Evolutionary conservation across 1,140 invertebrate genomes (phyloP).

Genomic region (Drosophila arizonae): DNA sequence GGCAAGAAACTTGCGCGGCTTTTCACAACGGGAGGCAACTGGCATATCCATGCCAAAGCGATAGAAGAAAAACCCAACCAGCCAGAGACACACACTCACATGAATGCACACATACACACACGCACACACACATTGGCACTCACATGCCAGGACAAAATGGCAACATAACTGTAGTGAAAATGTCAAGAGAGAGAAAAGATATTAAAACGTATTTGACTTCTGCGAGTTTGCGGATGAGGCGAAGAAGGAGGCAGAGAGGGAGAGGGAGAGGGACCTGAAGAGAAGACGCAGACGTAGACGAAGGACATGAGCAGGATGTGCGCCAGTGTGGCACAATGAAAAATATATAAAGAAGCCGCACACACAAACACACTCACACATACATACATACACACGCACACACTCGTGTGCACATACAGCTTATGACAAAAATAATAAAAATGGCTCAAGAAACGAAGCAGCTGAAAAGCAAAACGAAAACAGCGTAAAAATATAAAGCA

Average conservation of each 20-base stretch:
- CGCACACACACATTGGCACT: not conserved
- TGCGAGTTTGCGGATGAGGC: conserved; percentile 68
- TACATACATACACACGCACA: conserved; percentile 13
- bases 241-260: not conserved
- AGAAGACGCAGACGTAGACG: conserved; percentile 4
- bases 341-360: conserved; percentile 77
- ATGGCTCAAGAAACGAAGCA: conserved; percentile 77
- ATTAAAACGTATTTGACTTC: conserved; percentile 81
- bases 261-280: not conserved
- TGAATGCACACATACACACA: conserved; percentile 11
- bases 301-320: conserved; percentile 63
- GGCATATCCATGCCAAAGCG: conserved; percentile 50
- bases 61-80: conserved; percentile 55
- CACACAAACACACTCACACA: conserved; percentile 46
- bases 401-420: conserved; percentile 39
- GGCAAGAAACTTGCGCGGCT: conserved; percentile 59
- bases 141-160: conserved; percentile 63
- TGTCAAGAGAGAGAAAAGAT: conserved; percentile 81
- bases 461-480: conserved; percentile 56
- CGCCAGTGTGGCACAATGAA: conserved; percentile 78
- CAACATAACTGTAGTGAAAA: conserved; percentile 81
- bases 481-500: conserved; percentile 54
- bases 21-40: conserved; percentile 28
- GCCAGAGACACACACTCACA: conserved; percentile 4
- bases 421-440: conserved; percentile 81